Evolutionary conservation across 2,797 vertebrate genomes (phyloP), one percentile per base, ranked within the genome.

Genomic region (Chrosomus eos): DNA sequence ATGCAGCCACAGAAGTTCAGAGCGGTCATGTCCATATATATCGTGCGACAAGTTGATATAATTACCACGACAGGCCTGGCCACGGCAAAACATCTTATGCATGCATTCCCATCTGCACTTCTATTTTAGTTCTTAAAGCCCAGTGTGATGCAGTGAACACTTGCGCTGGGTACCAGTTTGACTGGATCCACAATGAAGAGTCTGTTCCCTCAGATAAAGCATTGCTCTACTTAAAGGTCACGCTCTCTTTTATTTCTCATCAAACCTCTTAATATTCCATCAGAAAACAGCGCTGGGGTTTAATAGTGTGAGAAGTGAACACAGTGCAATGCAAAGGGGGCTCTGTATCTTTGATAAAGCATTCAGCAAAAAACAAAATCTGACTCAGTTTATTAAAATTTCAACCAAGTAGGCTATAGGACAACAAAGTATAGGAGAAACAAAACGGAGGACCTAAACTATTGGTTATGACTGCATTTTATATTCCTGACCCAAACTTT

Each of bases 121-220:
- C 73, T 68, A 76, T 77, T 71, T 60, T 33, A 84, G 26, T 78
- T 78, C 28, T 62, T 18, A 80, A 55, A 84, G 78, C 38, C 55
- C 13, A 36, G 64, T 81, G 70, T 75, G 26, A 84, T 71, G 64
- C 33, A 55, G 78, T 77, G 66, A 84, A 77, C 72, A 66, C 77
- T 81, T 55, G 72, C 36, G 28, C 82, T 85, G 85, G 86, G 73
- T 87, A 87, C 78, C 82, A 75, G 75, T 85, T 82, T 73, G 53
- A 81, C 36, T 53, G 64, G 36, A 70, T 43, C 43, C 53, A 87
- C 77, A 84, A 84, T 76, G 38, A 80, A 78, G n/a, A 48, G 33
- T 72, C 79, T 85, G 86, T 87, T 78, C 53, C 60, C 36, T 60
- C 10, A 53, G 43, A 84, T 74, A 16, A 58, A 81, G 70, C 58